Conservation (phyloP, 2,113 vertebrate species). For the Okapia johnstoni region DNA sequence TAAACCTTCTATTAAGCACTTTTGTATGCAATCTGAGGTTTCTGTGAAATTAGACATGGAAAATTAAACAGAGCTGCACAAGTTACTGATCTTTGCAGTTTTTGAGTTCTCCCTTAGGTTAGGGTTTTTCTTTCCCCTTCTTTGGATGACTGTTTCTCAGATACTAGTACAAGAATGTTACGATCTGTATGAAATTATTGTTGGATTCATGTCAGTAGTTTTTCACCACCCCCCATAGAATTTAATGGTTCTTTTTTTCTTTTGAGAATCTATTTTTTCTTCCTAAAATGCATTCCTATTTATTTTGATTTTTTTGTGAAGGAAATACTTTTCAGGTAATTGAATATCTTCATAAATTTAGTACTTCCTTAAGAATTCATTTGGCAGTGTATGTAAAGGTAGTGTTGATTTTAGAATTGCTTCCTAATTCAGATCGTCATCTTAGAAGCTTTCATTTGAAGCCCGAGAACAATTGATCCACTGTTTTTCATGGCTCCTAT, state of each 20-base stretch:
- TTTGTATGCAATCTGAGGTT: constrained; percentile 46
- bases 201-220: constrained; percentile 42
- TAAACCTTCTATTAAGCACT: constrained; percentile 47
- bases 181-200: not conserved
- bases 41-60: constrained; percentile 56
- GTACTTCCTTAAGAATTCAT: not conserved
- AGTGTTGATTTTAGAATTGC: constrained; percentile 13
- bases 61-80: constrained; percentile 46
- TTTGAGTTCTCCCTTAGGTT: not conserved
- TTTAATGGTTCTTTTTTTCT: not conserved
- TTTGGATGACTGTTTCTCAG: constrained; percentile 13
- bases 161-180: constrained; percentile 22
- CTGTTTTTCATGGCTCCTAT: not conserved
- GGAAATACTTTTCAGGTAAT: not conserved
- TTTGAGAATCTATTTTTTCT: not conserved
- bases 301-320: constrained; percentile 46
- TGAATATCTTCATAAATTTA: not conserved
- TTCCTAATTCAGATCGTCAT: not conserved
- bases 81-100: constrained; percentile 36
- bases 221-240: not conserved
- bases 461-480: not conserved
- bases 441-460: constrained; percentile 10
- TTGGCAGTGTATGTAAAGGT: not conserved
- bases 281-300: not conserved
- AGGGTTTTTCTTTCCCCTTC: not conserved